These are phyloP conservation scores for Melanaphis sacchari DNA, from an alignment of 1,140 invertebrate genomes.

Conservation along the genomic window DNA sequence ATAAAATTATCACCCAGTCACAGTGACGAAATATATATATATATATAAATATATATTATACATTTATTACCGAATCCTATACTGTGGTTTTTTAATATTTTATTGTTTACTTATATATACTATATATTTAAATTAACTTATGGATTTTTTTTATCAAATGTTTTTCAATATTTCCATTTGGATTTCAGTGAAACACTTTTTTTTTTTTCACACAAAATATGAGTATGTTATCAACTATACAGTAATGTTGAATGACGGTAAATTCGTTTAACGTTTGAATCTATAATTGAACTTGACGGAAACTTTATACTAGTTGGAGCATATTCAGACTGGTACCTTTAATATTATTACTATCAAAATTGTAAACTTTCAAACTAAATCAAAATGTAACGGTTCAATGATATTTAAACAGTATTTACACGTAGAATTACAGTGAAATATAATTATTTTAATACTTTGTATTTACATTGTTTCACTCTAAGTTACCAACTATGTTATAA, in stretches of 20 bases:
- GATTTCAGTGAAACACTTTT: background rate
- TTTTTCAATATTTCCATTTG: background rate
- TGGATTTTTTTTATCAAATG: background rate
- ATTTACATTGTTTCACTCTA: background rate
- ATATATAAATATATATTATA: background rate
- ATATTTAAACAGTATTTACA: background rate
- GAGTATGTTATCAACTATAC: background rate
- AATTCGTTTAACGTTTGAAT: background rate
- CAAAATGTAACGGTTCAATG: background rate
- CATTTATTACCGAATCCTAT: background rate
- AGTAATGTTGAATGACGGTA: background rate
- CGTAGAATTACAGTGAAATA: background rate
- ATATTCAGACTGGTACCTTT: background rate
- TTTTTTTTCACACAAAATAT: background rate
- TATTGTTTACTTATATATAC: background rate
- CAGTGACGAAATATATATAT: background rate
- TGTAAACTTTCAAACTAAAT: background rate
- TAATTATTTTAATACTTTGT: background rate
- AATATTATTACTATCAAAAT: background rate
- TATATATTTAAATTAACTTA: conserved; percentile 22
- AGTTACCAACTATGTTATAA: background rate
- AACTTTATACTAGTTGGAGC: background rate
- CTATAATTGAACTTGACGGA: background rate
- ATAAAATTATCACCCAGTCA: background rate
- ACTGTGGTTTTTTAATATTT: background rate